A percentile compares a stretch with the other conserved stretches of the same genome.
Evolutionary conservation across 2,797 vertebrate genomes (phyloP).

Genomic region (Enteromius fasciolatus): DNA sequence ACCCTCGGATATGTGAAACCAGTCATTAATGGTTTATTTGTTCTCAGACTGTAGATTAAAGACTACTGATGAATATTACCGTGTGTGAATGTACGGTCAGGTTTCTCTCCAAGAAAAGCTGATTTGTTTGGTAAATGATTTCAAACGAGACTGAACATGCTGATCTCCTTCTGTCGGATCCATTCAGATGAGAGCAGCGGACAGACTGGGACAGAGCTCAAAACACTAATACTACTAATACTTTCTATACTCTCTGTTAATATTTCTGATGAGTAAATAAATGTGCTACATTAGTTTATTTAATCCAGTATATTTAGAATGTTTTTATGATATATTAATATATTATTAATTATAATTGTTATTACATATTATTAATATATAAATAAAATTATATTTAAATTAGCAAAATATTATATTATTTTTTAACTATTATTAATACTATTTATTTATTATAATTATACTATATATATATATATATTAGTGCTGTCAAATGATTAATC

Average conservation of each 20-base stretch:
- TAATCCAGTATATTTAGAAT: neutral
- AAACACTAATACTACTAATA: neutral
- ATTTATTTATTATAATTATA: neutral
- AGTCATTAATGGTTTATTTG: neutral
- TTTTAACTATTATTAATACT: too few species aligned
- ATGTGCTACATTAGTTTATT: neutral
- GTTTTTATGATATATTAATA: neutral
- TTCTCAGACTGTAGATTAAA: neutral
- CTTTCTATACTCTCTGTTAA: neutral
- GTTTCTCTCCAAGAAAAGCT: neutral
- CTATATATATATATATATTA: too few species aligned
- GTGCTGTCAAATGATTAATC: too few species aligned
- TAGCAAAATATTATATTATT: too few species aligned
- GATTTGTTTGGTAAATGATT: conserved; percentile 12
- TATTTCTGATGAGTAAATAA: neutral
- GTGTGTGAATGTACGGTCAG: neutral
- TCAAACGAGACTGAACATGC: neutral
- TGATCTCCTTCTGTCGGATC: neutral
- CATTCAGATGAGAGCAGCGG: neutral
- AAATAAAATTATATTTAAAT: too few species aligned
- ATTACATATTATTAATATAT: too few species aligned
- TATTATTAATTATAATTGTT: too few species aligned
- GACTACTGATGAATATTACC: neutral
- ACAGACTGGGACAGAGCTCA: neutral
- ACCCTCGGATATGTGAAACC: neutral